These are phyloP conservation scores for Chrysolina haemoptera DNA, from an alignment of 2,888 invertebrate genomes.

Conservation along the genomic window DNA sequence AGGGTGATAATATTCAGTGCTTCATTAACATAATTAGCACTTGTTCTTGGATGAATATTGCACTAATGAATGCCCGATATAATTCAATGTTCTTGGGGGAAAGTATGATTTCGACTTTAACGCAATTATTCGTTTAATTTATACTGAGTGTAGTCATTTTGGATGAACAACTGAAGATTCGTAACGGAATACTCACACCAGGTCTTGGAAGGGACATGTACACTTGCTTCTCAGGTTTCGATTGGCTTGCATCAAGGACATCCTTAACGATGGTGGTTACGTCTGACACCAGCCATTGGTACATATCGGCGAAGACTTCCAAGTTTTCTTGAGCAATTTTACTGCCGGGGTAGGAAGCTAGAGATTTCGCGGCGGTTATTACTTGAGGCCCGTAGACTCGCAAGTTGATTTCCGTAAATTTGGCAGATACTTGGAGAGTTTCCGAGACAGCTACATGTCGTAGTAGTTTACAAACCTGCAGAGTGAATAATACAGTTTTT, in stretches of 20 bases:
- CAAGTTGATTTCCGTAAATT: slow-evolving; percentile 96
- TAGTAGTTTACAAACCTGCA: slow-evolving; percentile 93
- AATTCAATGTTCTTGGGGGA: too few relatives aligned
- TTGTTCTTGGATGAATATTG: too few relatives aligned
- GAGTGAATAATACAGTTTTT: slow-evolving; percentile 19
- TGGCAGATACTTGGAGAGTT: slow-evolving; percentile 94
- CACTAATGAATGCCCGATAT: too few relatives aligned
- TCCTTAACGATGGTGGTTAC: slow-evolving; percentile 93
- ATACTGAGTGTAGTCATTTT: too few relatives aligned
- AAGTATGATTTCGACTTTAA: too few relatives aligned
- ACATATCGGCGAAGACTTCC: slow-evolving; percentile 95
- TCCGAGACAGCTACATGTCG: slow-evolving; percentile 96
- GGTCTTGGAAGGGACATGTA: slow-evolving; percentile 96
- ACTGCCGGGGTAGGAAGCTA: slow-evolving; percentile 92
- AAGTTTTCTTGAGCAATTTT: slow-evolving; percentile 97
- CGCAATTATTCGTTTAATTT: too few relatives aligned
- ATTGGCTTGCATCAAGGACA: slow-evolving; percentile 84
- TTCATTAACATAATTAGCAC: too few relatives aligned
- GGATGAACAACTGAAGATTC: not conserved
- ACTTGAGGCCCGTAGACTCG: slow-evolving; percentile 95
- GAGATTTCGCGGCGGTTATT: slow-evolving; percentile 92
- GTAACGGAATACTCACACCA: slow-evolving; percentile 79
- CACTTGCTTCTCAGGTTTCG: slow-evolving; percentile 80
- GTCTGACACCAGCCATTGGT: slow-evolving; percentile 94
- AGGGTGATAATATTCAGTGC: too few relatives aligned